Base-by-base conservation (phyloP, 2,797 vertebrate genomes). In the Meriones psammophilus region DNA sequence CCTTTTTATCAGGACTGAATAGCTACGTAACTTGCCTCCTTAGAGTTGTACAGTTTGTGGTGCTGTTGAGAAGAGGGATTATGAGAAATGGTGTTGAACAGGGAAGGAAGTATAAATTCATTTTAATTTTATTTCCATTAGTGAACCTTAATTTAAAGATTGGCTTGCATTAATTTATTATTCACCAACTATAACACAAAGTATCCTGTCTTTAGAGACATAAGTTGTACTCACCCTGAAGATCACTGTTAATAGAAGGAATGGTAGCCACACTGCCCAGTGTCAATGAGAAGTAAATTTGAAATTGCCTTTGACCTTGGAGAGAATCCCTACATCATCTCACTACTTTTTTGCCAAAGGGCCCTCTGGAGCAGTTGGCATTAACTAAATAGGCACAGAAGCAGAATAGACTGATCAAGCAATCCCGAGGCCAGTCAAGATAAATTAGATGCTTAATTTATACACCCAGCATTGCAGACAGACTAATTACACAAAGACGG, bases 381-480 rank as follows among this genome's bases (percentile, higher is more conserved):
- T 95, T 97, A 96, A 58, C 81, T 96, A 60, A 96, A 97, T 88
- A 97, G 71, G 89, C 97, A 88, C 85, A 83, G 95, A 94, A 91
- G 58, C 89, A 85, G 90, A 94, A 92, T 97, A 92, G 79, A 95
- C 97, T 94, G 96, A 98, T 98, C 97, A 97, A 97, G 89, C 89
- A 85, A 98, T 96, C 89, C 24, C 8, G 96, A 97, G 90, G 88
- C 88, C 77, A 95, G 96, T 96, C 96, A 98, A 98, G 96, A 98
- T 98, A 98, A 98, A 98, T 98, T 98, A 98, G 95, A 94, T 96
- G 95, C 96, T 98, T 98, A 98, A 98, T 98, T 98, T 98, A 96
- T 97, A 98, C 76, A 92, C 95, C 95, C 98, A 96, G 83, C 97
- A 93, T 95, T 97, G 96, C 94, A 98, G 98, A 97, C 96, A 98